Conservation (phyloP, 2,113 vertebrate genomes). For the Rana temporaria region DNA sequence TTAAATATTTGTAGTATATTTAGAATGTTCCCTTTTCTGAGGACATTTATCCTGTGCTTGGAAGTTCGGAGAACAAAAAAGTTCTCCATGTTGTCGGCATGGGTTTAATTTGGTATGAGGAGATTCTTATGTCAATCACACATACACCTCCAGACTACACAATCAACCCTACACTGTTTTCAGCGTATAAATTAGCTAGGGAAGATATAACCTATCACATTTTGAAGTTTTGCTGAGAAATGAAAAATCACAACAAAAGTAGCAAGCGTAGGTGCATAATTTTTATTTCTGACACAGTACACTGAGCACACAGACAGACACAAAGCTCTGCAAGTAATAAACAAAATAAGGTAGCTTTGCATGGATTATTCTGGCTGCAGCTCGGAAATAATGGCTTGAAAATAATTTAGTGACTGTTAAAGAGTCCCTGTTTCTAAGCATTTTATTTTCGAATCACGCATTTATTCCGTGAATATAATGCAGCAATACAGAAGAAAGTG, state of each 20-base stretch:
- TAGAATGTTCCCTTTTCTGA: no score
- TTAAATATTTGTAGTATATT: no score
- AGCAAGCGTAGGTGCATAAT: constrained; percentile 2
- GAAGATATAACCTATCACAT: constrained; percentile 12
- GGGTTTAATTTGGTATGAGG: constrained; percentile 14
- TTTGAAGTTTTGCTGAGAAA: constrained; percentile 10
- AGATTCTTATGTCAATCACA: constrained; percentile 8
- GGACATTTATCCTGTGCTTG: neutral
- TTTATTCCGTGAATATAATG: no score
- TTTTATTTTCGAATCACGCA: no score
- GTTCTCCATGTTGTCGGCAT: neutral
- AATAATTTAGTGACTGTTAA: no score
- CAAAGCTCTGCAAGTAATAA: neutral
- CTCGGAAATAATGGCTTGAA: neutral
- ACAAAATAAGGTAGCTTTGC: neutral
- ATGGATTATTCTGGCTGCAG: constrained; percentile 1
- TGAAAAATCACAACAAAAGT: constrained; percentile 2
- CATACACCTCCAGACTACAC: constrained; percentile 21
- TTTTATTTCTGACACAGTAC: constrained; percentile 31
- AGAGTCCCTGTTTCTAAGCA: no score
- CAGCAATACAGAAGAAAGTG: no score
- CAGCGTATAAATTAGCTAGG: constrained; percentile 14
- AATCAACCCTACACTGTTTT: constrained; percentile 10
- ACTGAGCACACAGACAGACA: constrained; percentile 21
- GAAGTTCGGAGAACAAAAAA: neutral